Conservation (phyloP, 2,797 vertebrate species). For the Spea hammondii region DNA sequence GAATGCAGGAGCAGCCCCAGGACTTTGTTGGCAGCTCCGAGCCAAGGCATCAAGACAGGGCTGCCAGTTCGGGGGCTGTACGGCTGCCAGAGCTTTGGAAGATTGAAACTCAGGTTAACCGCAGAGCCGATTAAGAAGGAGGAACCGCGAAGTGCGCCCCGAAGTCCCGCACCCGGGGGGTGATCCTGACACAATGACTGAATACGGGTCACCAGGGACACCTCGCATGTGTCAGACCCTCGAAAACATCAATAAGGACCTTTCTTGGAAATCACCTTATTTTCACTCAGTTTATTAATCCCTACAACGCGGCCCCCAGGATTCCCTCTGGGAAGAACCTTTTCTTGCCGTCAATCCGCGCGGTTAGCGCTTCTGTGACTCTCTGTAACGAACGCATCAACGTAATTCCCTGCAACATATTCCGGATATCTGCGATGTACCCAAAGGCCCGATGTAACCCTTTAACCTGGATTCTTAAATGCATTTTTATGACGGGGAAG, state of each 20-base stretch:
- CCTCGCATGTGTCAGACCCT: too few relatives aligned
- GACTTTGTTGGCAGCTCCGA: conserved; percentile 58
- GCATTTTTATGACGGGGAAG: too few relatives aligned
- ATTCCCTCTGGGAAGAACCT: conserved; percentile 2
- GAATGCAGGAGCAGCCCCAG: conserved; percentile 63
- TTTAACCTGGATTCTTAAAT: background rate
- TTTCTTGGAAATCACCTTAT: too few relatives aligned
- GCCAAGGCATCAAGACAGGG: conserved; percentile 49
- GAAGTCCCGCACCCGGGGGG: too few relatives aligned
- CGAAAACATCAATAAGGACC: too few relatives aligned
- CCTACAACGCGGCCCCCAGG: background rate
- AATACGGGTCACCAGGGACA: too few relatives aligned
- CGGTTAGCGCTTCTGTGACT: background rate
- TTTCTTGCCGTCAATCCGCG: conserved; percentile 1
- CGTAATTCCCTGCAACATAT: conserved; percentile 2
- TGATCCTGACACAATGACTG: too few relatives aligned
- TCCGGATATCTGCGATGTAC: background rate
- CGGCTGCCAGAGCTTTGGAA: conserved; percentile 25
- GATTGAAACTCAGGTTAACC: conserved; percentile 43
- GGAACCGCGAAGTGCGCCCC: conserved; percentile 13
- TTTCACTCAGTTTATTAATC: background rate
- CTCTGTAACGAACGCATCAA: background rate
- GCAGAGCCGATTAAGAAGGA: conserved; percentile 25
- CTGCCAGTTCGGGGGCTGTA: conserved; percentile 57
- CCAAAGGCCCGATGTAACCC: background rate